These are phyloP conservation scores for Valencia hispanica DNA, from an alignment of 2,797 vertebrate genomes.

Conservation along the genomic window DNA sequence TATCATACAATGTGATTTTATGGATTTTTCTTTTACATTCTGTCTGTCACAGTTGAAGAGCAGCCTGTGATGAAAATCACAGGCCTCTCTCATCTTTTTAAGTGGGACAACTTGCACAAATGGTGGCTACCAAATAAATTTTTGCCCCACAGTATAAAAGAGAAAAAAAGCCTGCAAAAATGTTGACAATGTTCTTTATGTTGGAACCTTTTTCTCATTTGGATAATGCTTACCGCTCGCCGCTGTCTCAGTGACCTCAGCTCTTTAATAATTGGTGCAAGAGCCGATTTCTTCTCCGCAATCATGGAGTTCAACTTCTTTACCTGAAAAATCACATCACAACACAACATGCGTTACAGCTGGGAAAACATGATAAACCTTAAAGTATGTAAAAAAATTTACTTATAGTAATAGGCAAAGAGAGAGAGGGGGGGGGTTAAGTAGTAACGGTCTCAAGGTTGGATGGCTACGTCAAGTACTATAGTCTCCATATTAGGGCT, in stretches of 20 bases:
- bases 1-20: no score
- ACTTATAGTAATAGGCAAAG: not conserved
- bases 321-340: slow-evolving; percentile 79
- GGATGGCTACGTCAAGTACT: no score
- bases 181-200: not conserved
- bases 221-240: slow-evolving; percentile 83
- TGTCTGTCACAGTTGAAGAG: no score
- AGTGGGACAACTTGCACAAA: no score
- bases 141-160: no score
- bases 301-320: slow-evolving; percentile 91
- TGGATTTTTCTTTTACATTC: no score
- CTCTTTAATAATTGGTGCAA: slow-evolving; percentile 95
- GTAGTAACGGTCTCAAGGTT: not conserved
- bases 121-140: no score
- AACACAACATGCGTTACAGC: slow-evolving; percentile 12
- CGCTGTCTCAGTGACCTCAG: slow-evolving; percentile 90
- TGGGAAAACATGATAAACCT: not conserved
- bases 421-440: not conserved
- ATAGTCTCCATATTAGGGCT: no score
- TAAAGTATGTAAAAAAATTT: not conserved
- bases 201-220: not conserved
- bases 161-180: no score
- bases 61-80: no score
- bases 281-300: slow-evolving; percentile 90
- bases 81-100: no score